Conservation (phyloP, 2,113 vertebrate genomes). For the Rhagologus leucostigma region DNA sequence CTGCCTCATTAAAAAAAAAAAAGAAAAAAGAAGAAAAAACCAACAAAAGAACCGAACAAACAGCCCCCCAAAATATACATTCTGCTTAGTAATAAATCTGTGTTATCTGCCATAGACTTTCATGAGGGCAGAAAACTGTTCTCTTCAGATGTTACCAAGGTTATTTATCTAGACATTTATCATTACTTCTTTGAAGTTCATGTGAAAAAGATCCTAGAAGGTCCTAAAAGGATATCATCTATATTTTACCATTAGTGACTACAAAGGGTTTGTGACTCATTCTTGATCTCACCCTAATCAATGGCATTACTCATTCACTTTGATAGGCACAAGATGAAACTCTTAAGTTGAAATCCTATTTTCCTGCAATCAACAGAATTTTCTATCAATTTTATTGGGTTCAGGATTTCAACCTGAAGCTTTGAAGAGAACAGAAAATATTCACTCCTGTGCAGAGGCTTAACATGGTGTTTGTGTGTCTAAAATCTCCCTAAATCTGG, state of each 20-base stretch:
- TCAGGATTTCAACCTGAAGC: background rate
- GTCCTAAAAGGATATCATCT: background rate
- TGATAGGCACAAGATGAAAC: background rate
- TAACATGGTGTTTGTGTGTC: background rate
- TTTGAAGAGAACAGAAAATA: background rate
- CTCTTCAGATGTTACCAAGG: background rate
- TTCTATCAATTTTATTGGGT: background rate
- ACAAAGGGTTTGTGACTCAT: background rate
- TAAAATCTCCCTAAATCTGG: background rate
- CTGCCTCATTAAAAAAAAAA: background rate
- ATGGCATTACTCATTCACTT: background rate
- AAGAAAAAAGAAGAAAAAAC: background rate
- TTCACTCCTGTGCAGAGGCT: background rate
- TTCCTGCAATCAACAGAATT: background rate
- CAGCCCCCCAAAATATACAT: background rate
- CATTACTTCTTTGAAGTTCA: background rate
- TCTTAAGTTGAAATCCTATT: background rate
- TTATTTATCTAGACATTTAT: background rate
- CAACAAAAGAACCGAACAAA: background rate
- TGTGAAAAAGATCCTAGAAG: background rate
- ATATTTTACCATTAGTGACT: background rate
- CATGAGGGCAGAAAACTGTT: background rate
- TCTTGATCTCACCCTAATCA: background rate
- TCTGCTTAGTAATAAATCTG: background rate
- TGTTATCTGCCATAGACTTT: background rate